Base-by-base conservation (phyloP, 2,797 vertebrate species). In the Malacoctenus gilli region DNA sequence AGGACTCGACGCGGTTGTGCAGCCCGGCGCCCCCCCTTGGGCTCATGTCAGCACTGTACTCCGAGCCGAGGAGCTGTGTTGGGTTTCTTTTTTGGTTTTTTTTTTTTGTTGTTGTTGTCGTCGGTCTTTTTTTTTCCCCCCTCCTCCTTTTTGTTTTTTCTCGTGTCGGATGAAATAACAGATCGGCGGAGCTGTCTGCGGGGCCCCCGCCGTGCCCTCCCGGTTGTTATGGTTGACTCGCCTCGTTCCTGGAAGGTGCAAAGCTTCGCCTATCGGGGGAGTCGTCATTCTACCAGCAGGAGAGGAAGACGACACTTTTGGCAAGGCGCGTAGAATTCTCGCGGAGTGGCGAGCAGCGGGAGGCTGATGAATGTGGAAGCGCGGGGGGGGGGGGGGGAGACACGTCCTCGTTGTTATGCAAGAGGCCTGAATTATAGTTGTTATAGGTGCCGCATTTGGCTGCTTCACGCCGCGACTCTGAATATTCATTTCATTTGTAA, bases 211-310 rank as follows among this genome's bases (percentile, higher is more conserved):
- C 25, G 57, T 5, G 55, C 68, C 71, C 65, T 19, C 23, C 40
- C 46, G 76, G 67, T 80, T 69, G 74, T 79, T 80, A 76, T 58
- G 77, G 73, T 72, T 61, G 65, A 71, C 79, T 76, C 31, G 59
- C 60, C 66, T 80, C 56, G 38, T 79, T 79, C 63, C 78, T 86
- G 75, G 77, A 82, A 90, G 84, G 80, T 80, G 79, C 76, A 75
- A 75, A 84, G 67, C 71, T 65, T 82, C 71, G 75, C 86, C 82
- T 78, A 46, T 71, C 69, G 76, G 80, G 68, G 57, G 76, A 82
- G 86, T 78, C 72, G 75, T 82, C 82, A 80, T 83, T 74, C 71
- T 74, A 79, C 34, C 77, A 85, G 84, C 77, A 64, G 82, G 74
- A 73, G 66, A 74, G 40, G 52, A 77, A 76, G 59, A 72, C 66